A percentile compares a stretch with the other conserved stretches of the same genome.
Evolutionary conservation across 2,888 invertebrate species (phyloP).

Genomic region (Euzetes globulus): DNA sequence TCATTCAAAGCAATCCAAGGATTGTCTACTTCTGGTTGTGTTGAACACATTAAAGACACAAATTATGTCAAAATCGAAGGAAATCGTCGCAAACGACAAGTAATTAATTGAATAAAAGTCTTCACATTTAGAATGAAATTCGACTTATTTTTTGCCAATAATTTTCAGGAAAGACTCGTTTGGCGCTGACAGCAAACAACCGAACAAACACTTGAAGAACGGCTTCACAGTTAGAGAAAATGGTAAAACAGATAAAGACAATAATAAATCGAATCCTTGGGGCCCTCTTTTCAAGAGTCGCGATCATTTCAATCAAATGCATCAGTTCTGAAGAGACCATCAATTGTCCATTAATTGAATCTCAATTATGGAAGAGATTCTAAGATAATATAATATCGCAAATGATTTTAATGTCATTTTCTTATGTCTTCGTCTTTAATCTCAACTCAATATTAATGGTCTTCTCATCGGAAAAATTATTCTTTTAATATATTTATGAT

Average conservation of each 20-base stretch:
- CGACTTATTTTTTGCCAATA: not conserved
- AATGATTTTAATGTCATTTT: no score
- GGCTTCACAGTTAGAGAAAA: not conserved
- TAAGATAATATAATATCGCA: no score
- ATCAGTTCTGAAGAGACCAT: constrained; percentile 21
- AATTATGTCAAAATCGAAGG: constrained; percentile 11
- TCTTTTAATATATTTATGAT: no score
- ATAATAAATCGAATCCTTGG: constrained; percentile 25
- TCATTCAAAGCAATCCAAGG: no score
- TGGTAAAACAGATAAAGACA: constrained; percentile 1
- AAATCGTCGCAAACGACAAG: not conserved
- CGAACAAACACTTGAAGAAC: not conserved
- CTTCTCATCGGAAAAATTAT: no score
- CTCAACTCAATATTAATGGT: no score
- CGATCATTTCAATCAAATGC: constrained; percentile 32
- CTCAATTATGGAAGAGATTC: no score
- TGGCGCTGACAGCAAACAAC: not conserved
- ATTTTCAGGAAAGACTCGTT: constrained; percentile 4
- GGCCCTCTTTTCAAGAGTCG: constrained; percentile 35
- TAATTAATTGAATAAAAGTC: not conserved
- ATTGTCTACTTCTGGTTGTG: no score
- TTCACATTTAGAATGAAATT: not conserved
- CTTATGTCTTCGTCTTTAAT: no score
- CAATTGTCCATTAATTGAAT: not conserved
- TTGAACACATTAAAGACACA: not conserved